Percentiles rank a stretch among this genome's conserved stretches.
phyloP scores from a whole-genome alignment of 2,888 invertebrate genomes.

The Ferdinandea cuprea region DNA sequence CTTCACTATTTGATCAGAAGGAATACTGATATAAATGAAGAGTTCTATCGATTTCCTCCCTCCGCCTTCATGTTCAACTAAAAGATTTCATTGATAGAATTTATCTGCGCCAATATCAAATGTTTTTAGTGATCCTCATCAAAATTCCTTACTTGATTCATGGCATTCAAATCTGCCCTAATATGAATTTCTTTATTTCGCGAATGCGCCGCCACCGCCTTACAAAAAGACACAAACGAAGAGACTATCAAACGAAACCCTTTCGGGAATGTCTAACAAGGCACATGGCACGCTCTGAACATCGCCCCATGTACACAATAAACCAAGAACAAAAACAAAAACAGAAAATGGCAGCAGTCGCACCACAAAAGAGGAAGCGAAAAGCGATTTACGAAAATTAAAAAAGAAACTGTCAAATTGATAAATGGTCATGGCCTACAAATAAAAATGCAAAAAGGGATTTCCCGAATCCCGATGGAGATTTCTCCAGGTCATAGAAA shows the following conservation, averaged over 20 bases:
- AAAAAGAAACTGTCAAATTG: conserved; percentile 74
- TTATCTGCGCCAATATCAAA: conserved; percentile 46
- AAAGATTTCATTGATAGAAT: conserved; percentile 11
- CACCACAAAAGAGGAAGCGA: conserved; percentile 67
- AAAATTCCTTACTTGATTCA: conserved; percentile 65
- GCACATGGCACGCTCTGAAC: conserved; percentile 74
- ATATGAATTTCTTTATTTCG: conserved; percentile 70
- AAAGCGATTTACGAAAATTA: conserved; percentile 75
- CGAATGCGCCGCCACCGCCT: conserved; percentile 40
- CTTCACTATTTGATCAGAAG: no score
- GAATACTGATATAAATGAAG: no score
- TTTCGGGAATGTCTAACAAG: conserved; percentile 73
- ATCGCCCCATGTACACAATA: conserved; percentile 27
- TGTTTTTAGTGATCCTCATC: conserved; percentile 62
- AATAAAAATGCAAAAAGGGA: conserved; percentile 66
- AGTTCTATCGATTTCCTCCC: no score
- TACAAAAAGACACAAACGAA: conserved; percentile 19
- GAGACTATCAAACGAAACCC: conserved; percentile 62
- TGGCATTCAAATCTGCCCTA: conserved; percentile 72
- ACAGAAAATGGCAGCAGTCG: conserved; percentile 25
- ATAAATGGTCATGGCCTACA: conserved; percentile 58
- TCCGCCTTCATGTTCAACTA: background rate
- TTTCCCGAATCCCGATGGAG: conserved; percentile 35
- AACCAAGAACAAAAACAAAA: conserved; percentile 1
- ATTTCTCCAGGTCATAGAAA: conserved; percentile 38